Base-by-base conservation (phyloP, 2,113 vertebrate genomes). In the Fulmarus glacialis region DNA sequence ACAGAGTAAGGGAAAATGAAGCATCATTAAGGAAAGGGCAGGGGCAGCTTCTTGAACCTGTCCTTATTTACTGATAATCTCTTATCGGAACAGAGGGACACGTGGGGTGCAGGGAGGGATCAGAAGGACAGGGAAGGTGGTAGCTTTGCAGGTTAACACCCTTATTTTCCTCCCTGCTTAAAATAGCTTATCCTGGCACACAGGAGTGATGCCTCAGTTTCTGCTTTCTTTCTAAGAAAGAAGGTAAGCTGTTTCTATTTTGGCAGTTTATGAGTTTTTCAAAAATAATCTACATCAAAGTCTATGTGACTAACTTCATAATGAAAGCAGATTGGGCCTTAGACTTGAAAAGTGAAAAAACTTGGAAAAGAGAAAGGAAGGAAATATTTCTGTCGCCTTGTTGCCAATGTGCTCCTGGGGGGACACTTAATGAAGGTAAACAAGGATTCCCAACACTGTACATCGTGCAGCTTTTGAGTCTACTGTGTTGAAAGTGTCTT, bases 351-450 rank as follows among this genome's bases (percentile, higher is more conserved):
- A 67, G 13, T 36, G 9, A 59, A 96, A 83, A 52, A 74, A 40
- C 66, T 82, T 77, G 66, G 52, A 91, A 94, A 95, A 96, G 42
- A 55, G n/a, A 89, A 93, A 94, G 72, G 32, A 77, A 94, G 84
- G 12, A 87, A 95, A 75, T 45, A 45, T 72, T 93, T 91, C 45
- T 95, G 16, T 87, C 6, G 15, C 30, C n/a, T 81, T 90, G 71
- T 74, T 95, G 88, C 78, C 86, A 70, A 1, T 38, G 48, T 77
- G 56, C 42, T 94, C 66, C 66, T 82, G 53, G 21, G 42, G 82
- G 68, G 56, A 73, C 67, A 87, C 67, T 97, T 94, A 93, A 52
- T 82, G 74, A 95, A 96, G 59, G 90, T 92, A 94, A 97, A 97
- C 68, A 95, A 78, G 42, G 47, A 85, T 95, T 95, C 98, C 86